Percentiles rank a stretch among this genome's conserved stretches.
Evolutionary conservation across 1,140 invertebrate genomes (phyloP).

Genomic region (Calosoma granatense): DNA sequence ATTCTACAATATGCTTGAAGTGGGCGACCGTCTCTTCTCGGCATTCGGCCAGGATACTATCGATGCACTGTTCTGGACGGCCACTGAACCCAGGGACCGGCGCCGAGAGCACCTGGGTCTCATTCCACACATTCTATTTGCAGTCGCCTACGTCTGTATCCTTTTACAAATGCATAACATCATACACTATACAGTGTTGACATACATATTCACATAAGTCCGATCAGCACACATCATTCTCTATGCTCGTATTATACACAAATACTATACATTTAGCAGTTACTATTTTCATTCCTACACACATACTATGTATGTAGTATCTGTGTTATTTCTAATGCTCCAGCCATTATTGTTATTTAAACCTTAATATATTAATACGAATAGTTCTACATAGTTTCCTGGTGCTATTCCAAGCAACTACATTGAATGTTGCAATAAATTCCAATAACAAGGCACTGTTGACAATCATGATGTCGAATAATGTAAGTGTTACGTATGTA

Average conservation of each 20-base stretch:
- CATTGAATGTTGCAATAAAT: slow-evolving; percentile 97
- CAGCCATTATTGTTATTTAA: no score
- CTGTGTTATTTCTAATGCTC: no score
- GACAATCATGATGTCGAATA: slow-evolving; percentile 99
- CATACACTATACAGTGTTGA: slow-evolving; percentile 13
- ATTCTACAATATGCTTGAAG: slow-evolving; percentile 99
- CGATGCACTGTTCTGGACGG: slow-evolving; percentile 96
- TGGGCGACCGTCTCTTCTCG: slow-evolving; percentile 89
- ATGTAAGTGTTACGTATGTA: slow-evolving; percentile 61
- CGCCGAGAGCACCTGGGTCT: slow-evolving; percentile 78
- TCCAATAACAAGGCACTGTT: slow-evolving; percentile 95
- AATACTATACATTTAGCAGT: no score
- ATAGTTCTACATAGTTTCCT: slow-evolving; percentile 83
- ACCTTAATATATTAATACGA: no score
- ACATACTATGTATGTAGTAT: no score
- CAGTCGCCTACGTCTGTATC: slow-evolving; percentile 90
- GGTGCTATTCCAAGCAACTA: slow-evolving; percentile 90
- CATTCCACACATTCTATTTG: slow-evolving; percentile 79
- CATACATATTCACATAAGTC: slow-evolving; percentile 1
- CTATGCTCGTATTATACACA: no score
- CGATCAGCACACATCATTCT: no score
- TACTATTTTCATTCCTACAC: no score
- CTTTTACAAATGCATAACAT: no score
- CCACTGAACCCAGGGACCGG: slow-evolving; percentile 78
- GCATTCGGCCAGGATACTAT: slow-evolving; percentile 98